These are phyloP conservation scores for Bombus sylvicola DNA, from an alignment of 1,140 invertebrate genomes.

Conservation along the genomic window DNA sequence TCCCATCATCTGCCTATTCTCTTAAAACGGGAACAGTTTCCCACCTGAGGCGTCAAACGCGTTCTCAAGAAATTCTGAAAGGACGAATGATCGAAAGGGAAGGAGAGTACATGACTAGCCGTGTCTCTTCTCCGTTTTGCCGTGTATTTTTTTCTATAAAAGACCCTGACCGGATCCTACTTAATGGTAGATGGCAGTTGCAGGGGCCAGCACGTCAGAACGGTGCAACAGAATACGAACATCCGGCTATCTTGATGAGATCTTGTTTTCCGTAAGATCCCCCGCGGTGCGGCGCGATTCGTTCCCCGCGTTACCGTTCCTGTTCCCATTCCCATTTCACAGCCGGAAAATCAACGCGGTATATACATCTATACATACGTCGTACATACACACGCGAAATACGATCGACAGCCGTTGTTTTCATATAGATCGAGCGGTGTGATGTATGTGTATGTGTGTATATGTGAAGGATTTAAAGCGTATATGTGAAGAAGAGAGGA, in stretches of 20 bases:
- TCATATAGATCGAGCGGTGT: background rate
- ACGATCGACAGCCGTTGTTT: background rate
- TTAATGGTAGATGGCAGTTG: conserved; percentile 75
- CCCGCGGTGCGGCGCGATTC: conserved; percentile 77
- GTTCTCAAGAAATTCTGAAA: background rate
- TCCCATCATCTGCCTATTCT: background rate
- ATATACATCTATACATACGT: background rate
- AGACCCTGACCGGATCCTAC: conserved; percentile 54
- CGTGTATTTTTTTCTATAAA: background rate
- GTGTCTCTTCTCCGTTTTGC: conserved; percentile 17
- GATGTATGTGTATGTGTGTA: no score
- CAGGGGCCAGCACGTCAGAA: conserved; percentile 66
- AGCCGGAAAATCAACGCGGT: conserved; percentile 66
- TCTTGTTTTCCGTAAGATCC: conserved; percentile 78
- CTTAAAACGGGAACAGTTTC: background rate
- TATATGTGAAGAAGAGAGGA: background rate
- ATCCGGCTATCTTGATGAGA: conserved; percentile 81
- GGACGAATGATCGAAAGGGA: conserved; percentile 18
- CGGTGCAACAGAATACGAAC: conserved; percentile 71
- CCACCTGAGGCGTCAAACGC: background rate
- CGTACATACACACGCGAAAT: conserved; percentile 14
- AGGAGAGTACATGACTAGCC: conserved; percentile 51
- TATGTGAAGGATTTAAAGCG: background rate
- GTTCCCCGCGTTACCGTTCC: conserved; percentile 66
- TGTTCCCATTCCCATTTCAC: conserved; percentile 47